Percentiles rank a stretch among this genome's conserved stretches.
phyloP scores from a whole-genome alignment of 2,888 invertebrate species.

The Latheticus oryzae region DNA sequence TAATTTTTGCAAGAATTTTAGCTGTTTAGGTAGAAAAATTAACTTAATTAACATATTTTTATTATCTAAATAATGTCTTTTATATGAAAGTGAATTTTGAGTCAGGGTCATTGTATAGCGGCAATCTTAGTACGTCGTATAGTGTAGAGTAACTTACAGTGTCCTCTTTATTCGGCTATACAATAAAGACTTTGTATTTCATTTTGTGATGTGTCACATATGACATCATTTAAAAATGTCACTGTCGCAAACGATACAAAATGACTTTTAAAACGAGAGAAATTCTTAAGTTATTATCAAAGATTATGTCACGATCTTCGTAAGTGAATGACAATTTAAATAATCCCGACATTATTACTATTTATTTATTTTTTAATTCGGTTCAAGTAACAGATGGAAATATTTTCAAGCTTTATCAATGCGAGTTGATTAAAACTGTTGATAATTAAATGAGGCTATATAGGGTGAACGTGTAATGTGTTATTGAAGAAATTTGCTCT shows the following conservation, averaged over 20 bases:
- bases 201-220: conserved; percentile 58
- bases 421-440: conserved; percentile 1
- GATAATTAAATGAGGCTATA: conserved; percentile 14
- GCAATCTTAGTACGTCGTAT: conserved; percentile 54
- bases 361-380: conserved; percentile 17
- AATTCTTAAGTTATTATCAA: conserved; percentile 38
- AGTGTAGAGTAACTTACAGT: conserved; percentile 50
- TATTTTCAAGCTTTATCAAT: conserved; percentile 7
- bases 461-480: conserved; percentile 16
- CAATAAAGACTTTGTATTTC: conserved; percentile 58
- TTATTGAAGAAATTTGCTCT: conserved; percentile 21
- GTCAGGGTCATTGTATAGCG: conserved; percentile 54
- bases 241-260: conserved; percentile 52
- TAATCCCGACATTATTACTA: conserved; percentile 24
- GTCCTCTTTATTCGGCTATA: conserved; percentile 55
- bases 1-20: too few relatives aligned
- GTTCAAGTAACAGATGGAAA: conserved; percentile 5
- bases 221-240: conserved; percentile 56
- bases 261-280: conserved; percentile 46
- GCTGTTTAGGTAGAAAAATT: not conserved
- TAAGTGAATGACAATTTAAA: conserved; percentile 41
- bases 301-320: conserved; percentile 42
- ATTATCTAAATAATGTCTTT: conserved; percentile 3
- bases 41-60: not conserved
- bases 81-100: conserved; percentile 43